Evolutionary conservation across 2,888 invertebrate species (phyloP), one percentile per base, ranked within the genome.

Genomic region (Diaprepes abbreviatus): DNA sequence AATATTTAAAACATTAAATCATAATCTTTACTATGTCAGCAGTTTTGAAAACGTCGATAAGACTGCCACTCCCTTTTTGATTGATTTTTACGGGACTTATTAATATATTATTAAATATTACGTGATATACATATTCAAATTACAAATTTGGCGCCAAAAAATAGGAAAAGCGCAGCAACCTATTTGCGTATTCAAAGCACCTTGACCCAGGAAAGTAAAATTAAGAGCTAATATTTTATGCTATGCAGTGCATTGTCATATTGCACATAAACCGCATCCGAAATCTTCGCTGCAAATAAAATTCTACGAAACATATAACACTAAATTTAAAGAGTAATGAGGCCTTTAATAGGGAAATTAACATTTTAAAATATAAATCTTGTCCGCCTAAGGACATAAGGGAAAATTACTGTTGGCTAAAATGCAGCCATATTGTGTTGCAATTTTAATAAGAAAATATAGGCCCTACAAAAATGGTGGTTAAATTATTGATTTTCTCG

Each of bases 181-280:
- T 35, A 35, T n/a, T 35, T 35, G 9, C 10, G 43, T 19, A 10
- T 3, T 3, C 38, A 67, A 67, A 24, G 28, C 54, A 64, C 69
- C 69, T 69, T 64, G 69, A 59, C 43, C 59, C 28, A 21, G 57
- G 57, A 28, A 28, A 57, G 28, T 38, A 63, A 63, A 16, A 64
- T 35, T 48, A 24, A 60, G 16, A 40, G 43, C 14, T 38, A 6
- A 36, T 36, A n/a, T 36, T 14, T 38, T 38, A 2, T 14, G 36
- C 24, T 38, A 38, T 43, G 19, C 19, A 19, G 19, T 21, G 10
- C 14, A 14, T 19, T 14, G 35, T 4, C 17, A 38, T 9, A 17
- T 7, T 35, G 35, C 54, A 54, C 3, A 19, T 17, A 43, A 43
- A 9, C 10, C 12, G 19, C 12, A 48, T 48, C 17, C 7, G 21